A percentile compares a stretch with the other conserved stretches of the same genome.
These are phyloP conservation scores for Numenius phaeopus DNA, from an alignment of 2,797 vertebrate genomes.

Conservation along the genomic window DNA sequence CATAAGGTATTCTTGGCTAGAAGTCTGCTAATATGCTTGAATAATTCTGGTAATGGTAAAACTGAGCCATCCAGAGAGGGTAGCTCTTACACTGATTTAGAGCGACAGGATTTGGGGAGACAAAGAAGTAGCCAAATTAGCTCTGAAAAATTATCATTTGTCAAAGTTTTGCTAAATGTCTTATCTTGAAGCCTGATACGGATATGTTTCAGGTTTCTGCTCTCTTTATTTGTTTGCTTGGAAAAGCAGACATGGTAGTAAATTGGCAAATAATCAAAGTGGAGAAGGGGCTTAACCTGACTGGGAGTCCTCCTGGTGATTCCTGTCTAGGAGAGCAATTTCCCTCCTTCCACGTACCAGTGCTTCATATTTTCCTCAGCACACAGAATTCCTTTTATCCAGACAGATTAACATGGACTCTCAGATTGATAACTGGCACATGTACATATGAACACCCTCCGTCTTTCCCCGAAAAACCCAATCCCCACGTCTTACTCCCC, in stretches of 20 bases:
- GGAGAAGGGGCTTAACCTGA: neutral
- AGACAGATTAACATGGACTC: neutral
- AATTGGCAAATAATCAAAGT: neutral
- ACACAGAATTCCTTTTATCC: slow-evolving; percentile 6
- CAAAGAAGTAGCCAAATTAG: slow-evolving; percentile 22
- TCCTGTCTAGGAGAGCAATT: neutral
- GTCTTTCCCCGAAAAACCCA: neutral
- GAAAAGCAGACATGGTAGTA: neutral
- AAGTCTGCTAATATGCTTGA: slow-evolving; percentile 47
- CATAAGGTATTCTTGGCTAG: slow-evolving; percentile 40
- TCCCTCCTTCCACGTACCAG: neutral
- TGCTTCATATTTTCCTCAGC: neutral
- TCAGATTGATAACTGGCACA: slow-evolving; percentile 6
- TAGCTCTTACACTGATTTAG: neutral
- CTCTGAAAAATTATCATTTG: neutral
- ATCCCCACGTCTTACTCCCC: neutral
- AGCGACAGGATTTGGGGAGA: neutral
- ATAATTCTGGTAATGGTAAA: slow-evolving; percentile 27
- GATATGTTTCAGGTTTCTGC: neutral
- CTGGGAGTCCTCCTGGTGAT: neutral
- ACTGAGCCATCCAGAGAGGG: neutral
- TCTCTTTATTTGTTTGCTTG: neutral
- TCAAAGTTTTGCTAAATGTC: neutral
- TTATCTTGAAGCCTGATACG: neutral
- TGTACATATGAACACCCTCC: neutral